Evolutionary conservation across 1,140 invertebrate species (phyloP), one percentile per base, ranked within the genome.

Genomic region (Frieseomelitta varia): DNA sequence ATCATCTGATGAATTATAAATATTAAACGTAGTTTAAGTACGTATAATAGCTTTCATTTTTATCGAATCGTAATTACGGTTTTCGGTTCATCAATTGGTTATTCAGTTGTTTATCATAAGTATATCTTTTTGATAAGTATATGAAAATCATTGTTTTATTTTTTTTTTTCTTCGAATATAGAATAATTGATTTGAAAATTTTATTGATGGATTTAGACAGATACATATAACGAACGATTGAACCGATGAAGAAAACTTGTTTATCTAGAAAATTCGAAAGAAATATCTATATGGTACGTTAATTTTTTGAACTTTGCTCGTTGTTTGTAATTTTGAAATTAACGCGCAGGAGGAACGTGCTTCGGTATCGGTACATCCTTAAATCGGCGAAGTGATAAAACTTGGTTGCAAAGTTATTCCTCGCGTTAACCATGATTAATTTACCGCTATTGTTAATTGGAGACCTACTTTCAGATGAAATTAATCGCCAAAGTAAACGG

Each of bases 401-500:
- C n/a, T n/a, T 61, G 19, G 74, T 58, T 61, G 30, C 56, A 47
- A 76, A 39, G 34, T 34, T 61, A n/a, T 27, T 47, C 24, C 30
- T 47, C 56, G 74, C 39, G 34, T 63, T 76, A 76, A 61, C 24
- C 74, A 61, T 24, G 34, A 76, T 76, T 76, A 76, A 77, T 34
- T 74, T 27, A 76, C 34, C 56, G n/a, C 24, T 24, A 76, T 76
- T 58, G 21, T 76, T 77, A 77, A n/a, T 27, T 27, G 17, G 15
- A 51, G 74, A 27, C 56, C 34, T 47, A 63, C 24, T 77, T 77
- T 21, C 11, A 19, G 56, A 61, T 39, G 24, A 76, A 76, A 34
- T 76, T 55, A n/a, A n/a, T 72, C 71, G n/a, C 30, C 73, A 27
- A 61, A 39, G 56, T 56, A 76, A 76, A 76, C 74, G 63, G 56